Evolutionary conservation across 2,797 vertebrate genomes (phyloP), one percentile per base, ranked within the genome.

Genomic region (Bradypus variegatus): DNA sequence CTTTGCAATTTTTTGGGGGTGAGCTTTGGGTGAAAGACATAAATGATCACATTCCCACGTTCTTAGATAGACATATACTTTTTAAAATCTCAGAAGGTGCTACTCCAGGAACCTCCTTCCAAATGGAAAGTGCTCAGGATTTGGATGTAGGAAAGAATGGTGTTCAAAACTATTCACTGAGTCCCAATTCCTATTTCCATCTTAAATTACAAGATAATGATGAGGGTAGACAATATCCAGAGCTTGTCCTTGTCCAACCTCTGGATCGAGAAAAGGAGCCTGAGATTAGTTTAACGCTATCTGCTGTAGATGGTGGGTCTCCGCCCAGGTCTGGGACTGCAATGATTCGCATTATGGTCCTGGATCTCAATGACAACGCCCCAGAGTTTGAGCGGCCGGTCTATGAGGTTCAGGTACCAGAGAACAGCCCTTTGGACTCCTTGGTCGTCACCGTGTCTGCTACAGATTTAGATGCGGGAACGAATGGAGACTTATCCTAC

Each of bases 61-160:
- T 97, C 77, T 53, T 94, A 85, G 96, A 96, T 1, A 96, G 90
- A 60, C 90, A 96, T 38, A 90, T 95, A 2, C 41, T 96, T 91
- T 91, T 97, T 94, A 97, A 94, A 94, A 97, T 98, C 1, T 88
- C 97, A 0, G 98, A 98, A 95, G 91, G 13, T 0, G 45, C 97
- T 67, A 36, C 95, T 8, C 92, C 45, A 0, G 94, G 69, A 36
- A 69, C 88, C 14, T 64, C 69, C 0, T 96, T 97, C 91, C 94
- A 96, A 2, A 75, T 97, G 67, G 95, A 96, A 67, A 95, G 62
- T 0, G 91, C 96, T 69, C 78, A 94, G 11, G 96, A 97, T 86
- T 88, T 94, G 50, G 96, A 97, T 89, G 90, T 93, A 65, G 94
- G 94, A 50, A 94, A 90, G 25, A 96, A 97, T 9, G 92, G 88